Base-by-base conservation (phyloP, 2,113 vertebrate species). In the Acrocephalus kingi region DNA sequence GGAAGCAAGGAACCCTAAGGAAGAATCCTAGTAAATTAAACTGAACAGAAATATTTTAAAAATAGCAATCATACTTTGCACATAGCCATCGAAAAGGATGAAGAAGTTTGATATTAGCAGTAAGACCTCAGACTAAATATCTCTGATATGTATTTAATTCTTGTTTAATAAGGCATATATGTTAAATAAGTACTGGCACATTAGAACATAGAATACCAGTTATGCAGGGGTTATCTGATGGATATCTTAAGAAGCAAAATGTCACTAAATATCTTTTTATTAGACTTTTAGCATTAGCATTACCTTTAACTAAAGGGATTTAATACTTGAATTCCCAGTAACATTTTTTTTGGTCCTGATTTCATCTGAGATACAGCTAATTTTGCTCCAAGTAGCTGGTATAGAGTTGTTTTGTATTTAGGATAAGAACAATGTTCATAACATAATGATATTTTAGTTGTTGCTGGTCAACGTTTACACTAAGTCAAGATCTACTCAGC, bases 171-270 rank as follows among this genome's bases (percentile, higher is more conserved):
- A 63, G 25, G 56, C 22, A 80, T 79, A 3, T 28, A 84, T 77
- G 15, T 46, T 91, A 85, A 94, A 96, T 72, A 94, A 96, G 81
- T 69, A 87, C 13, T 85, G 75, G 30, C 4, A 79, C 31, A 21
- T 89, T 92, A 43, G 81, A 87, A 77, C 49, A 7, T 1, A 43
- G 9, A 67, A 77, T 28, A 56, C 24, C 13, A 86, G 63, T 49
- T 85, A 46, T 19, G 3, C 30, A n/a, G 77, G 43, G 16, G 4
- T 8, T 58, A 76, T 54, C 35, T 96, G 82, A 84, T 4, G 14
- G 33, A 64, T 74, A 78, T 66, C 5, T 55, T 75, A 84, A 61
- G 59, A 67, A 82, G 24, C 2, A 87, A 93, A 75, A 45, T 46
- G 24, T 52, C 18, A 75, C 13, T 45, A 61, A 75, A 54, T 48